Evolutionary conservation across 2,888 invertebrate genomes (phyloP).

Genomic region (Plutella xylostella): DNA sequence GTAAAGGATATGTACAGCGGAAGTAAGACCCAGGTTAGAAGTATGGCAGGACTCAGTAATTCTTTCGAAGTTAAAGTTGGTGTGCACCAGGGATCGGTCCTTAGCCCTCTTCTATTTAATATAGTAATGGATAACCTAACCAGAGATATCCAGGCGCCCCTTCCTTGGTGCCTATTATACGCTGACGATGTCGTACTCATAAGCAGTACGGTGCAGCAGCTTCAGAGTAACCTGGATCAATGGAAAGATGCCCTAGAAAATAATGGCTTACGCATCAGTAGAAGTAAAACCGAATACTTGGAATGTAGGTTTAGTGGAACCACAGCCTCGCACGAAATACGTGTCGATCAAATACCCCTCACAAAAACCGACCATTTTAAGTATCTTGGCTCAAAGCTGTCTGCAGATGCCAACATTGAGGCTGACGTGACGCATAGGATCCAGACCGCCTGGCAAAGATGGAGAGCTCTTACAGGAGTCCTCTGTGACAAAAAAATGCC

Average conservation of each 20-base stretch:
- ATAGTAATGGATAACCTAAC: not conserved
- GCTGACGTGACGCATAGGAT: not conserved
- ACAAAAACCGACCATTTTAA: not conserved
- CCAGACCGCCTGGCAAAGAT: not conserved
- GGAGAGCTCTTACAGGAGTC: slow-evolving; percentile 4
- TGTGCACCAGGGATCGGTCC: not conserved
- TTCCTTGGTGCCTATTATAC: not conserved
- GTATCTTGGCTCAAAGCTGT: not conserved
- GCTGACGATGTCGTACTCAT: not conserved
- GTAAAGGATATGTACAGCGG: not conserved
- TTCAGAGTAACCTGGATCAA: too few relatives aligned
- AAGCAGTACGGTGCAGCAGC: too few relatives aligned
- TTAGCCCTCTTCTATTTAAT: not conserved
- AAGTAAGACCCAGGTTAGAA: not conserved
- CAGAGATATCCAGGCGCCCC: not conserved
- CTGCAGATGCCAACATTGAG: not conserved
- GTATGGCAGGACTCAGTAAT: too few relatives aligned
- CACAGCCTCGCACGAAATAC: not conserved
- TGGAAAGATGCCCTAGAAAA: too few relatives aligned
- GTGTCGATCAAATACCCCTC: not conserved
- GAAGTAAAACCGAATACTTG: not conserved
- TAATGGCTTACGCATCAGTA: not conserved
- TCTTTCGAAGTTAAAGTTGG: not conserved
- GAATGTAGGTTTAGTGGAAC: not conserved
- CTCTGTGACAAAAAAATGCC: not conserved